A percentile compares a stretch with the other conserved stretches of the same genome.
Evolutionary conservation across 2,797 vertebrate genomes (phyloP).

Genomic region (Fistularia tabacaria): DNA sequence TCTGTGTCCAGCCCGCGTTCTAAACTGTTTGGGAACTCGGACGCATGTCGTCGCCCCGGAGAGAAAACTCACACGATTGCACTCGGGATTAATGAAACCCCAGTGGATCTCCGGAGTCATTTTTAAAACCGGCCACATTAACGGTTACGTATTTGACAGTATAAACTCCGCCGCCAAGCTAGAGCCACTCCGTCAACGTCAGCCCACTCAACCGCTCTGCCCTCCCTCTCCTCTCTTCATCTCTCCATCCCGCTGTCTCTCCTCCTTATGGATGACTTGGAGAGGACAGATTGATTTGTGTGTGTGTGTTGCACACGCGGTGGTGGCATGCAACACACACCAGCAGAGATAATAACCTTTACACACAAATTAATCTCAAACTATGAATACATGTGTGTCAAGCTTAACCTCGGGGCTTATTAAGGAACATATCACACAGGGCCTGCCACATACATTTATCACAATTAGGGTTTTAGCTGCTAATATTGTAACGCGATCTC

Average conservation of each 20-base stretch:
- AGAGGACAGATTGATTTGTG: constrained; percentile 26
- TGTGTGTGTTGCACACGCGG: constrained; percentile 7
- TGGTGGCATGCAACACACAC: constrained; percentile 6
- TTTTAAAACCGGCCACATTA: constrained; percentile 18
- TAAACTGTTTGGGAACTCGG: no score
- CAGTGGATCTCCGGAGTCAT: constrained; percentile 3
- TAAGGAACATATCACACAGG: constrained; percentile 39
- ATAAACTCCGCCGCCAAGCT: constrained; percentile 14
- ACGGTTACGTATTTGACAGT: constrained; percentile 16
- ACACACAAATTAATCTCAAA: constrained; percentile 40
- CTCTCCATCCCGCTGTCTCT: constrained; percentile 9
- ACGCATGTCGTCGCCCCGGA: background rate
- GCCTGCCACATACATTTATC: constrained; percentile 52
- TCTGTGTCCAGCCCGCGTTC: no score
- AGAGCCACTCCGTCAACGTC: constrained; percentile 25
- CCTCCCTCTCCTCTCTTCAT: constrained; percentile 13
- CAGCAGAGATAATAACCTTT: constrained; percentile 23
- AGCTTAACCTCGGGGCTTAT: constrained; percentile 45
- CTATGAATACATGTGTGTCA: constrained; percentile 48
- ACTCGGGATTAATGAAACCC: constrained; percentile 15
- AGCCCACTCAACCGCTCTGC: constrained; percentile 18
- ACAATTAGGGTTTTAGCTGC: constrained; percentile 56
- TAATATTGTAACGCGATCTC: constrained; percentile 26
- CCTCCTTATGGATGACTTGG: constrained; percentile 14
- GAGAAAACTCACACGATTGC: background rate